These are phyloP conservation scores for Erpornis zantholeuca DNA, from an alignment of 2,113 vertebrate species.

Conservation along the genomic window DNA sequence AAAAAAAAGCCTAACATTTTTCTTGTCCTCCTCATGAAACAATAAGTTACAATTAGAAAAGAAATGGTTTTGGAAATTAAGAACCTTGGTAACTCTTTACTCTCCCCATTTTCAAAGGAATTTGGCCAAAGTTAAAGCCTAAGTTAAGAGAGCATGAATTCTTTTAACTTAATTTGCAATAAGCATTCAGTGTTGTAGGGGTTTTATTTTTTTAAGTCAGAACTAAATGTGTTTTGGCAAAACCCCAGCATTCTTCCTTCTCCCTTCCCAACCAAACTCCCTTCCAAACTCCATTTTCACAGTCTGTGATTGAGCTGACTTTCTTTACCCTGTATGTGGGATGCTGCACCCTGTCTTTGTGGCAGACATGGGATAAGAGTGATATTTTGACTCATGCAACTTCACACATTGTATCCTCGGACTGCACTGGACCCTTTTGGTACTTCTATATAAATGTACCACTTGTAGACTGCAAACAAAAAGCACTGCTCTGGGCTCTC, in stretches of 20 bases:
- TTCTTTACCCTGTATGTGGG: not conserved
- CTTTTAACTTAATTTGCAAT: not conserved
- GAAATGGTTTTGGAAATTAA: not conserved
- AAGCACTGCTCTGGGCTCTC: not conserved
- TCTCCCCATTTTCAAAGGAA: not conserved
- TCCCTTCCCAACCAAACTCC: fast-evolving
- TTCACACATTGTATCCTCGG: not conserved
- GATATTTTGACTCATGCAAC: not conserved
- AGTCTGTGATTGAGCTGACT: not conserved
- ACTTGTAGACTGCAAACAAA: not conserved
- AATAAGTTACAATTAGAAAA: not conserved
- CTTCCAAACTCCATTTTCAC: not conserved
- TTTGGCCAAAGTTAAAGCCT: not conserved
- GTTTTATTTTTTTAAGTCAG: not conserved
- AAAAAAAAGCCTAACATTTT: not conserved
- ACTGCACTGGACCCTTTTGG: not conserved
- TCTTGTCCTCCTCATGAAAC: not conserved
- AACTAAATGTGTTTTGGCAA: not conserved
- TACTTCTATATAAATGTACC: not conserved
- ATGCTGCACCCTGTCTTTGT: not conserved
- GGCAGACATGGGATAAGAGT: not conserved
- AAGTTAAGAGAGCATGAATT: not conserved
- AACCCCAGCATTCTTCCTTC: not conserved
- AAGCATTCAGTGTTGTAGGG: not conserved
- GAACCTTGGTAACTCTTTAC: not conserved